phyloP scores from a whole-genome alignment of 2,113 vertebrate species.

The Clarias magur region DNA sequence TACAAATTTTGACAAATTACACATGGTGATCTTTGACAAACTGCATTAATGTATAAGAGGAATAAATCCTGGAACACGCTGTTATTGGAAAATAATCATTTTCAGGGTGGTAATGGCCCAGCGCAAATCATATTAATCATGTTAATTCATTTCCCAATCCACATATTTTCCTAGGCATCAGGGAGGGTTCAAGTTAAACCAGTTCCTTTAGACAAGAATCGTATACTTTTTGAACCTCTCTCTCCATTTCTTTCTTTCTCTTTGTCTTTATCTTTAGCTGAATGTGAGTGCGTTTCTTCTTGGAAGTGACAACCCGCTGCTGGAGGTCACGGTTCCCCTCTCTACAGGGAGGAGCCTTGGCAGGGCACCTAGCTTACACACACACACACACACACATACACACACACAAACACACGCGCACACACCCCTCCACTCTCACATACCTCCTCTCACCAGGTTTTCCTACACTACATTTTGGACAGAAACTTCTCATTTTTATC shows the following conservation, averaged over 20 bases:
- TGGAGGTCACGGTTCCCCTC: constrained; percentile 52
- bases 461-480: constrained; percentile 16
- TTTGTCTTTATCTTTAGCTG: constrained; percentile 45
- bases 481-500: constrained; percentile 17
- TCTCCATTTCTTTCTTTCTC: neutral
- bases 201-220: neutral
- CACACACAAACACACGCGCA: constrained; percentile 47
- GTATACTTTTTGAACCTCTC: neutral
- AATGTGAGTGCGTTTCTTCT: constrained; percentile 58
- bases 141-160: neutral
- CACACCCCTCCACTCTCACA: constrained; percentile 44
- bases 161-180: neutral
- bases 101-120: neutral
- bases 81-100: neutral
- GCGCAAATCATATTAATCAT: neutral
- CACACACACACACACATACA: constrained; percentile 41
- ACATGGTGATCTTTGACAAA: neutral
- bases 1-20: neutral
- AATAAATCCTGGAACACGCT: neutral
- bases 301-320: constrained; percentile 59
- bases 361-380: constrained; percentile 17
- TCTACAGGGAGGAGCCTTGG: constrained; percentile 38
- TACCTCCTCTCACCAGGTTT: constrained; percentile 28
- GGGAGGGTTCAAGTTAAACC: neutral
- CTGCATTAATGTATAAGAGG: neutral